Percentiles rank a stretch among this genome's conserved stretches.
phyloP scores from a whole-genome alignment of 2,113 vertebrate species.

The Alaudala cheleensis region DNA sequence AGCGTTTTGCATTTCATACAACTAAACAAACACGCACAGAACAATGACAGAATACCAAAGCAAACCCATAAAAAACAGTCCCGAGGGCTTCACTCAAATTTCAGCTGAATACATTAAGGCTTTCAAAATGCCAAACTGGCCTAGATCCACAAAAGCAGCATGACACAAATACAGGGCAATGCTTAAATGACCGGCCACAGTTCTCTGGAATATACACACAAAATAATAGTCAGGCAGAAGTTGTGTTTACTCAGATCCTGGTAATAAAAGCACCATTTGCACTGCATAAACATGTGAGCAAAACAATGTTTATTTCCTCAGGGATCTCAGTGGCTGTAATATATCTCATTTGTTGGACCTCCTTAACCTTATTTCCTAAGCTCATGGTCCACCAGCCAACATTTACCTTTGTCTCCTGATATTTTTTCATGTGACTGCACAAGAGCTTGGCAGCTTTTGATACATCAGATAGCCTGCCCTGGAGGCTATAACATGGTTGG shows the following conservation, averaged over 20 bases:
- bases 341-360: not conserved
- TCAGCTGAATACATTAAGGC: not conserved
- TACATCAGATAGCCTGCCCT: not conserved
- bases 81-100: not conserved
- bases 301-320: not conserved
- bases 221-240: not conserved
- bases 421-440: not conserved
- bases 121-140: not conserved
- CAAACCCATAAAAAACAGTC: not conserved
- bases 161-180: not conserved
- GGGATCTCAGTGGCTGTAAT: not conserved
- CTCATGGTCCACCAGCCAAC: not conserved
- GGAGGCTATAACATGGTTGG: not conserved
- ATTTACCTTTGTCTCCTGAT: not conserved
- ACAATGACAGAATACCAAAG: not conserved
- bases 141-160: not conserved
- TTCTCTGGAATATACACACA: not conserved
- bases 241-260: not conserved
- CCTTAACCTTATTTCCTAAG: not conserved
- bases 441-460: not conserved
- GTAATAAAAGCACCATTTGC: not conserved
- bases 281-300: not conserved
- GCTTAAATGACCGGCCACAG: not conserved
- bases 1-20: not conserved
- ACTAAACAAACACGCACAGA: not conserved